Conservation (phyloP, 2,797 vertebrate genomes). For the Acomys russatus region DNA sequence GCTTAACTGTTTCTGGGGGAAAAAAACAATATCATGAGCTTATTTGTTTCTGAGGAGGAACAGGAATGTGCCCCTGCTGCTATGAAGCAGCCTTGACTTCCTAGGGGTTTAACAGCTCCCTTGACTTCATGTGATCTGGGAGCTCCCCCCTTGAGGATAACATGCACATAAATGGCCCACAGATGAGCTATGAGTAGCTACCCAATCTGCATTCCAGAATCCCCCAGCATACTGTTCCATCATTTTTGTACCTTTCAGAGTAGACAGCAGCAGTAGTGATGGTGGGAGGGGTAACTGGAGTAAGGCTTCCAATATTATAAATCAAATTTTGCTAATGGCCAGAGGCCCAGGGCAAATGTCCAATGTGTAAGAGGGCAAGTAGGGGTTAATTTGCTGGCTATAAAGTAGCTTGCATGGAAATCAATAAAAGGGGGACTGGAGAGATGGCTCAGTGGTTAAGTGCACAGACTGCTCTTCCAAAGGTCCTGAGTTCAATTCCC, state of each 20-base stretch:
- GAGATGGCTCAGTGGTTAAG: too few relatives aligned
- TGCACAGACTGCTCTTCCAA: too few relatives aligned
- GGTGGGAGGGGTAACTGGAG: background rate
- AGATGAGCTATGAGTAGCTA: conserved; percentile 17
- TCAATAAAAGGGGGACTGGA: conserved; percentile 11
- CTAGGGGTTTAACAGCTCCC: conserved; percentile 3
- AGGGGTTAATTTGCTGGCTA: background rate
- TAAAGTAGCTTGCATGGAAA: conserved; percentile 38
- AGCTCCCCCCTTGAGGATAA: background rate
- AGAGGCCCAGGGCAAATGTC: background rate
- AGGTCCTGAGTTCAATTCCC: too few relatives aligned
- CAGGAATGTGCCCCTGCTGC: background rate
- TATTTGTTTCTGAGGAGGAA: conserved; percentile 25
- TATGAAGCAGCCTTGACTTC: conserved; percentile 11
- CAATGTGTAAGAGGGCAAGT: background rate
- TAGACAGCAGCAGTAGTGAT: background rate
- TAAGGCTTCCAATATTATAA: conserved; percentile 43
- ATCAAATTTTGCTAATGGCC: conserved; percentile 58
- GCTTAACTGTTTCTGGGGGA: conserved; percentile 33
- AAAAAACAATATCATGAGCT: background rate
- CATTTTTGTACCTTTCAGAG: background rate
- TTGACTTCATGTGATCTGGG: background rate
- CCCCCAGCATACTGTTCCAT: background rate
- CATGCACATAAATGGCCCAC: background rate
- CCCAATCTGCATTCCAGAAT: conserved; percentile 7